Evolutionary conservation across 2,113 vertebrate genomes (phyloP).

Genomic region (Scomber colias): DNA sequence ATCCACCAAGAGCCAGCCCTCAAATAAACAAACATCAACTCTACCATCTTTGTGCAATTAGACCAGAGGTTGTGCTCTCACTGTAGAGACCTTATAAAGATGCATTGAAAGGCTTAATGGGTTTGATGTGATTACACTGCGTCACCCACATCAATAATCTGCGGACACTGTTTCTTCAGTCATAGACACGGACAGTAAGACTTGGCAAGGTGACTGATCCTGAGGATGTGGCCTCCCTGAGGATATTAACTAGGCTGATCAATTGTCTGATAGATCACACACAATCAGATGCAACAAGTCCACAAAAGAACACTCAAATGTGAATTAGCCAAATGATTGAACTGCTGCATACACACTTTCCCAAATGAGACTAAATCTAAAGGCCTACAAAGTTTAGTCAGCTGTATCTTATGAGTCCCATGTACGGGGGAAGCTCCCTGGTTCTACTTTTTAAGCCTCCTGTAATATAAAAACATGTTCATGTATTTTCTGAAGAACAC

Average conservation of each 20-base stretch:
- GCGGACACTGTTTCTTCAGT: not conserved
- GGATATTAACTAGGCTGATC: not conserved
- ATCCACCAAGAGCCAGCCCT: slow-evolving; percentile 15
- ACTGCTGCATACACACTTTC: not conserved
- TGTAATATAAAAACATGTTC: slow-evolving; percentile 54
- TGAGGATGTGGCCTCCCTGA: not conserved
- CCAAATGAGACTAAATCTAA: not conserved
- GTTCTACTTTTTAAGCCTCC: not conserved
- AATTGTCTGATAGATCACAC: not conserved
- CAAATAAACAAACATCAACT: slow-evolving; percentile 43
- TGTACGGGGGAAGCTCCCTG: slow-evolving; percentile 9
- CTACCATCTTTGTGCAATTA: slow-evolving; percentile 38
- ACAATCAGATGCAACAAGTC: not conserved
- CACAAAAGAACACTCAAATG: not conserved
- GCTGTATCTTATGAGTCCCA: slow-evolving; percentile 16
- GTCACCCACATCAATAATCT: slow-evolving; percentile 10
- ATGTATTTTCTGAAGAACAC: slow-evolving; percentile 52
- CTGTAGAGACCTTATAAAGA: slow-evolving; percentile 17
- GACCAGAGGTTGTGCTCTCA: not conserved
- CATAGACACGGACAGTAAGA: not conserved
- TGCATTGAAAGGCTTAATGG: not conserved
- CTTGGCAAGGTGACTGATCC: not conserved
- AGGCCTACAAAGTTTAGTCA: slow-evolving; percentile 10
- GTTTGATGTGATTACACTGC: slow-evolving; percentile 1
- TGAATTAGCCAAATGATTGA: not conserved